Conservation (phyloP, 2,797 vertebrate genomes). For the Phataginus tetradactyla region DNA sequence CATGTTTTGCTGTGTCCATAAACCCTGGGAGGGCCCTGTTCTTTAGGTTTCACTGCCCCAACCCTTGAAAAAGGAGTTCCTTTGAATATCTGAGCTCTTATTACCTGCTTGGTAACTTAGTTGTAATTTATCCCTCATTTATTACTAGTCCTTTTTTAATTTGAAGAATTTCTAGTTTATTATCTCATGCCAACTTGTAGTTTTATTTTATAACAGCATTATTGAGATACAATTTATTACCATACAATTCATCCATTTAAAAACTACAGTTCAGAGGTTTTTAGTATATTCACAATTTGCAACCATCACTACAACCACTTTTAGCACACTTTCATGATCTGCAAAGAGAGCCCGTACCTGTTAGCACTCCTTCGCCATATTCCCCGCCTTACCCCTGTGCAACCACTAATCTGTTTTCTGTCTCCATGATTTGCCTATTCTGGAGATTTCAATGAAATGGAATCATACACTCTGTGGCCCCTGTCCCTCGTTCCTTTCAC, state of each 20-base stretch:
- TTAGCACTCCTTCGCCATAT: not conserved
- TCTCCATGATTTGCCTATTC: not conserved
- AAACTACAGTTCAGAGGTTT: not conserved
- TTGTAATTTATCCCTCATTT: slow-evolving; percentile 26
- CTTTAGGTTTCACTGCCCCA: not conserved
- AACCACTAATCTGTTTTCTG: not conserved
- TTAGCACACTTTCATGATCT: not conserved
- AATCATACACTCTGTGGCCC: not conserved
- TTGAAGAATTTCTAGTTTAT: slow-evolving; percentile 21
- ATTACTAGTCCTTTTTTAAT: not conserved
- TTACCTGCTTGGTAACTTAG: not conserved
- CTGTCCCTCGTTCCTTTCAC: not conserved
- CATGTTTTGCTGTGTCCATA: accelerated
- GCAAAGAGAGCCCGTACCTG: not conserved
- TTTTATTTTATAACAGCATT: not conserved
- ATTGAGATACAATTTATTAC: not conserved
- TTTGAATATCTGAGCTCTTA: not conserved
- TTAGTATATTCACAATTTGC: not conserved
- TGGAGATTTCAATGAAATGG: not conserved
- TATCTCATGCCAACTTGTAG: not conserved
- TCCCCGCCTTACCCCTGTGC: not conserved
- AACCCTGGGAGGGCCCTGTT: not conserved
- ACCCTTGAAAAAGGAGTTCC: not conserved
- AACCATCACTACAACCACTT: not conserved
- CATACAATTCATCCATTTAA: not conserved